phyloP scores from a whole-genome alignment of 2,113 vertebrate species.

The Carassius auratus region DNA sequence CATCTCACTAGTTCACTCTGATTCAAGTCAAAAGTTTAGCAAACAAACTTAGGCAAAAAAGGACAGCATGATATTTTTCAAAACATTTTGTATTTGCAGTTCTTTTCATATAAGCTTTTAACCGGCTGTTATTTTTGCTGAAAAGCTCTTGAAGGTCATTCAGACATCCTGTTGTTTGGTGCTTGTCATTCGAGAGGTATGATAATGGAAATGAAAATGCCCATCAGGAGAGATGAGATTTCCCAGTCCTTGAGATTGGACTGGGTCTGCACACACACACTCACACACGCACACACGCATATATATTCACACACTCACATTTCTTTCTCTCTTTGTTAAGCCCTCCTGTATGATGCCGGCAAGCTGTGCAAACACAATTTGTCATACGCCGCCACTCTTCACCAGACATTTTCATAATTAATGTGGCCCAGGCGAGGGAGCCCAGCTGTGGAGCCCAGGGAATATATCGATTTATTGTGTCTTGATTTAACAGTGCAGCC shows the following conservation, averaged over 20 bases:
- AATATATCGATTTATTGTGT: conserved; percentile 50
- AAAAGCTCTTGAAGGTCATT: conserved; percentile 34
- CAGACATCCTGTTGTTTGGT: conserved; percentile 24
- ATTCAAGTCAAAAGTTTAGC: not conserved
- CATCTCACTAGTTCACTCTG: not conserved
- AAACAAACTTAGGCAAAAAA: not conserved
- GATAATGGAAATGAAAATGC: conserved; percentile 41
- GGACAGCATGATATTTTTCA: not conserved
- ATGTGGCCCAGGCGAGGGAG: conserved; percentile 26
- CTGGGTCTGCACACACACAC: not conserved
- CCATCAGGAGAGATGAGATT: not conserved
- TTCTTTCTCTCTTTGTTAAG: conserved; percentile 58
- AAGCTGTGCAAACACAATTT: conserved; percentile 75
- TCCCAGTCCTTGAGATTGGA: conserved; percentile 12
- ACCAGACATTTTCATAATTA: conserved; percentile 65
- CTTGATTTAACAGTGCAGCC: conserved; percentile 43
- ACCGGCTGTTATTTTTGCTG: conserved; percentile 13
- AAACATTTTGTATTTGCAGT: conserved; percentile 4
- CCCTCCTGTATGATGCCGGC: conserved; percentile 61
- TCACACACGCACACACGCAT: not conserved
- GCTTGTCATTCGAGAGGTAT: conserved; percentile 30
- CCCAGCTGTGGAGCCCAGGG: conserved; percentile 40
- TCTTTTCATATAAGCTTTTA: not conserved
- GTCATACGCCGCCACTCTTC: conserved; percentile 64
- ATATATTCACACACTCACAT: not conserved